These are phyloP conservation scores for Auanema freiburgensis DNA, from an alignment of 2,888 invertebrate species.

Conservation along the genomic window DNA sequence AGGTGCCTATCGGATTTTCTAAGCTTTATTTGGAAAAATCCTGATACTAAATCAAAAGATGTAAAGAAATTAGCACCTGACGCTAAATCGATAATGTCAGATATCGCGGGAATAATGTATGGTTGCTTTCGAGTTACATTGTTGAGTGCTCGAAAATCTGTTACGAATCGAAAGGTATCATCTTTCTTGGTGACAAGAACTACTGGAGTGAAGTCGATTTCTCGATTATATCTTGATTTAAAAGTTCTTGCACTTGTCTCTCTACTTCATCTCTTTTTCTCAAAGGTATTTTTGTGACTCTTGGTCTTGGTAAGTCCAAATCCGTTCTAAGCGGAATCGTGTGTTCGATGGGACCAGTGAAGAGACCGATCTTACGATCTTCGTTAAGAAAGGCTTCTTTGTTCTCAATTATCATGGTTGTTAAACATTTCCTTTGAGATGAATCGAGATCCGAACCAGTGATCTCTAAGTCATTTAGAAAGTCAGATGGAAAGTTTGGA, in stretches of 20 bases:
- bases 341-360: slow-evolving; percentile 24
- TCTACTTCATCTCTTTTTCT: slow-evolving; percentile 20
- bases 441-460: background rate
- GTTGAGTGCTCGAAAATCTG: slow-evolving; percentile 19
- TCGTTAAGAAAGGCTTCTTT: slow-evolving; percentile 23
- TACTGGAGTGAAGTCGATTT: slow-evolving; percentile 21
- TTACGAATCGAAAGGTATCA: slow-evolving; percentile 10
- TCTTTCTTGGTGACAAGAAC: slow-evolving; percentile 22
- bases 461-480: background rate
- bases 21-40: no score
- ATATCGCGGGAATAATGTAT: slow-evolving; percentile 15
- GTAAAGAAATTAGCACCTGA: slow-evolving; percentile 17
- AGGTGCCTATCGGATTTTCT: slow-evolving; percentile 18
- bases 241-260: slow-evolving; percentile 23
- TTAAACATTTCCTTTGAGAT: background rate
- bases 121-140: slow-evolving; percentile 16
- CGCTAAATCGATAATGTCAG: slow-evolving; percentile 15
- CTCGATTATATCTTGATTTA: slow-evolving; percentile 23
- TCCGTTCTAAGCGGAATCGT: slow-evolving; percentile 15
- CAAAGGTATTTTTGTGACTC: slow-evolving; percentile 13
- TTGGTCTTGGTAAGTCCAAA: slow-evolving; percentile 12
- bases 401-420: background rate
- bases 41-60: no score
- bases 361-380: slow-evolving; percentile 23
- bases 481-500: background rate